Evolutionary conservation across 2,797 vertebrate genomes (phyloP).

Genomic region (Gymnodraco acuticeps): DNA sequence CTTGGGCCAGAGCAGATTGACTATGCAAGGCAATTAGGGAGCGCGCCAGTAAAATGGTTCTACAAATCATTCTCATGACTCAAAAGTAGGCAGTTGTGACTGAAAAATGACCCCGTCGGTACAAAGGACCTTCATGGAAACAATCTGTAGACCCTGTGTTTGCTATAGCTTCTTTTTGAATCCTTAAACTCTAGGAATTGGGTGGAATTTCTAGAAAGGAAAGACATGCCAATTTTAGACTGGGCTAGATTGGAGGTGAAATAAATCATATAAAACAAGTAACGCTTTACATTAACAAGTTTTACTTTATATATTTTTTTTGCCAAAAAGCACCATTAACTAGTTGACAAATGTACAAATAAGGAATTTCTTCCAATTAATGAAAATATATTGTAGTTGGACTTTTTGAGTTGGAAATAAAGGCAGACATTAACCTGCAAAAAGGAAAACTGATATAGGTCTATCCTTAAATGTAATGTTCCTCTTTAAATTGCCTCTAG

Average conservation of each 20-base stretch:
- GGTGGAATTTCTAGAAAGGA: not conserved
- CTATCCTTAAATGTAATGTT: not conserved
- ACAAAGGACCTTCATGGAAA: too few relatives aligned
- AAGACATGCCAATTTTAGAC: not conserved
- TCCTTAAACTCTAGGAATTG: not conserved
- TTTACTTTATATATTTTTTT: not conserved
- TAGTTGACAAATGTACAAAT: not conserved
- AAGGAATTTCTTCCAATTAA: not conserved
- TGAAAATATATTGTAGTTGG: constrained; percentile 4
- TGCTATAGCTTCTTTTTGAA: constrained; percentile 5
- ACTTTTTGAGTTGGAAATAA: not conserved
- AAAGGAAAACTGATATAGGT: not conserved
- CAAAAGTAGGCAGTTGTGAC: not conserved
- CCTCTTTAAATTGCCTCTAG: not conserved
- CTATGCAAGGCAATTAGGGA: constrained; percentile 10
- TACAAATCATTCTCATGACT: constrained; percentile 5
- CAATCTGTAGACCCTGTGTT: not conserved
- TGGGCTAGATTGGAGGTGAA: not conserved
- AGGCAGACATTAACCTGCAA: not conserved
- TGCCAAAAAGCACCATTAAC: not conserved
- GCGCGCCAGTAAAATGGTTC: not conserved
- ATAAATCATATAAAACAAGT: not conserved
- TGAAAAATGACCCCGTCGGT: not conserved
- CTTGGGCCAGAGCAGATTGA: not conserved
- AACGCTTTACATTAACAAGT: not conserved